A percentile compares a stretch with the other conserved stretches of the same genome.
Conservation (phyloP, 2,113 vertebrate species). For the Clarias gariepinus region DNA sequence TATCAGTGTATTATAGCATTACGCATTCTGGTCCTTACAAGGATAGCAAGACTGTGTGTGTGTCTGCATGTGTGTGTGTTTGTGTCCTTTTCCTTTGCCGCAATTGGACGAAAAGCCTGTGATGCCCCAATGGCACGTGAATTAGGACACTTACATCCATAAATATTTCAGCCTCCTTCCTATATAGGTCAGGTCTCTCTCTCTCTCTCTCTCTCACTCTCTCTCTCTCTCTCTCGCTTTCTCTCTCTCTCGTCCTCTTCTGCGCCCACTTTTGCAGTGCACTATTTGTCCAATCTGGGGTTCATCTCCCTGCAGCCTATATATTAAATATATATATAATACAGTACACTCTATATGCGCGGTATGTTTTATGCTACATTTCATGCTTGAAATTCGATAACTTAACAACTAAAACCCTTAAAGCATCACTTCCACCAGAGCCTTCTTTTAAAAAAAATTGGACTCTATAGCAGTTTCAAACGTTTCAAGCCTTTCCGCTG, state of each 20-base stretch:
- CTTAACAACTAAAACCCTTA: too few relatives aligned
- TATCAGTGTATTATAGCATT: not conserved
- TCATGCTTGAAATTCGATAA: too few relatives aligned
- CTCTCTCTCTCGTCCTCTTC: slow-evolving; percentile 33
- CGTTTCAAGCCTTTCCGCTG: too few relatives aligned
- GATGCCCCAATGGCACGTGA: slow-evolving; percentile 74
- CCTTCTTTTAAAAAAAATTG: too few relatives aligned
- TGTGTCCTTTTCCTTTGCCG: slow-evolving; percentile 52
- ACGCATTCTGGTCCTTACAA: not conserved
- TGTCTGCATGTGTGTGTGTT: slow-evolving; percentile 38
- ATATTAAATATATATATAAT: not conserved
- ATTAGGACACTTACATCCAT: slow-evolving; percentile 80
- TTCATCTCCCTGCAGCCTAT: slow-evolving; percentile 3
- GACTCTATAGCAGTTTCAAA: too few relatives aligned
- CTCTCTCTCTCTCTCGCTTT: too few relatives aligned
- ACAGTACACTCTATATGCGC: not conserved
- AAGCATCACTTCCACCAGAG: not conserved
- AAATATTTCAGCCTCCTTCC: slow-evolving; percentile 81
- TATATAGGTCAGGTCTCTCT: slow-evolving; percentile 76
- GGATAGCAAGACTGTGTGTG: not conserved
- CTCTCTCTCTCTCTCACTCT: slow-evolving; percentile 57
- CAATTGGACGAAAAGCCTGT: slow-evolving; percentile 68
- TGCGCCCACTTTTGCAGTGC: slow-evolving; percentile 15
- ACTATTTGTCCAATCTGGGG: slow-evolving; percentile 10
- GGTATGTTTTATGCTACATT: not conserved